phyloP scores from a whole-genome alignment of 2,797 vertebrate genomes.

The Falco peregrinus region DNA sequence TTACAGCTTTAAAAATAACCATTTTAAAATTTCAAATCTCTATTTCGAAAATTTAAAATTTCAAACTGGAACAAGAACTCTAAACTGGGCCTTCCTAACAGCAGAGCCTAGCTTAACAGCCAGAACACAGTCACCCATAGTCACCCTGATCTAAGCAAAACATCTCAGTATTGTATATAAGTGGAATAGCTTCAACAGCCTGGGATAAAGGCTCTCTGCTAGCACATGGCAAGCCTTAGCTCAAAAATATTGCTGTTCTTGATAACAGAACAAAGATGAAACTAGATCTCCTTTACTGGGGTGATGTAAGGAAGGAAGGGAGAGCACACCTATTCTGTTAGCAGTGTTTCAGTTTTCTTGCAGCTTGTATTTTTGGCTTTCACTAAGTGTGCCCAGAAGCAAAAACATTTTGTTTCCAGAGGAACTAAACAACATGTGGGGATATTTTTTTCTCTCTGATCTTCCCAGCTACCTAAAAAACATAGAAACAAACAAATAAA shows the following conservation, averaged over 20 bases:
- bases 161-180: not conserved
- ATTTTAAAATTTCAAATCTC: not conserved
- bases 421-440: not conserved
- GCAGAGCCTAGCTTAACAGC: not conserved
- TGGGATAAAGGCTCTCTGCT: not conserved
- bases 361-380: not conserved
- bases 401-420: not conserved
- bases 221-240: not conserved
- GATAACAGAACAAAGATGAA: not conserved
- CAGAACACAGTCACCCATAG: not conserved
- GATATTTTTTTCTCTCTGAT: not conserved
- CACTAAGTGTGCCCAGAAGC: rapidly evolving
- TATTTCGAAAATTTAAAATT: not conserved
- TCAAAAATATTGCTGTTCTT: not conserved
- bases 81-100: not conserved
- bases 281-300: not conserved
- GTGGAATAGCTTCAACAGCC: not conserved
- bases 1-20: not conserved
- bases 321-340: not conserved
- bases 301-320: not conserved
- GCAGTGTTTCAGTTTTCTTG: not conserved
- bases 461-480: not conserved
- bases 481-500: not conserved
- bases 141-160: not conserved
- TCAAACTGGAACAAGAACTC: not conserved